Evolutionary conservation across 2,113 vertebrate genomes (phyloP).

Genomic region (Actenoides lindsayi): DNA sequence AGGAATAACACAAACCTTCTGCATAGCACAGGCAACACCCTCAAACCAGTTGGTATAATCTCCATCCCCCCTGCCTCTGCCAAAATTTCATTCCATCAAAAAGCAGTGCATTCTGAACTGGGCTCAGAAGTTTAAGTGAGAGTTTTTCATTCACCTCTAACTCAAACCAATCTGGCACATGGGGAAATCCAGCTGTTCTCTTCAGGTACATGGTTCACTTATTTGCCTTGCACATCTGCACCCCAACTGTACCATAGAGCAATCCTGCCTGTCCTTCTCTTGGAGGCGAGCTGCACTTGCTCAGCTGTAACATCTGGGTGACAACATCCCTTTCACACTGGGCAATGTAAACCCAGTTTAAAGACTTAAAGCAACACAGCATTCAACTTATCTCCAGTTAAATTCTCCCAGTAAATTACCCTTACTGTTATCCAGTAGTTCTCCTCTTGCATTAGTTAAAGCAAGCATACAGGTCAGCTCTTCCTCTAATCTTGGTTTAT

Average conservation of each 20-base stretch:
- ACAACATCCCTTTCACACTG: neutral
- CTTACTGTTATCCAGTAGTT: neutral
- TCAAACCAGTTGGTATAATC: neutral
- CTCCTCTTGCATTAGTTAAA: neutral
- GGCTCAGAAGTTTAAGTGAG: neutral
- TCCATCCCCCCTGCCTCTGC: neutral
- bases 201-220: fast-evolving
- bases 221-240: neutral
- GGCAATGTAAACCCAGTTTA: neutral
- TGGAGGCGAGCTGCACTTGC: neutral
- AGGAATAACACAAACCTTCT: neutral
- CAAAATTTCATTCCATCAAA: neutral
- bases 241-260: neutral
- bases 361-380: neutral
- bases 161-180: neutral
- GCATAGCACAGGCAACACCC: neutral
- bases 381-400: neutral
- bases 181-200: neutral
- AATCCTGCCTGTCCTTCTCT: neutral
- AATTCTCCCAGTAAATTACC: neutral
- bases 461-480: neutral
- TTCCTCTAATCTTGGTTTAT: neutral
- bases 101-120: neutral
- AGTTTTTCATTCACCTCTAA: neutral
- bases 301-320: neutral